Percentiles rank a stretch among this genome's conserved stretches.
Conservation (phyloP, 1,140 invertebrate genomes). For the Aphis craccivora region DNA sequence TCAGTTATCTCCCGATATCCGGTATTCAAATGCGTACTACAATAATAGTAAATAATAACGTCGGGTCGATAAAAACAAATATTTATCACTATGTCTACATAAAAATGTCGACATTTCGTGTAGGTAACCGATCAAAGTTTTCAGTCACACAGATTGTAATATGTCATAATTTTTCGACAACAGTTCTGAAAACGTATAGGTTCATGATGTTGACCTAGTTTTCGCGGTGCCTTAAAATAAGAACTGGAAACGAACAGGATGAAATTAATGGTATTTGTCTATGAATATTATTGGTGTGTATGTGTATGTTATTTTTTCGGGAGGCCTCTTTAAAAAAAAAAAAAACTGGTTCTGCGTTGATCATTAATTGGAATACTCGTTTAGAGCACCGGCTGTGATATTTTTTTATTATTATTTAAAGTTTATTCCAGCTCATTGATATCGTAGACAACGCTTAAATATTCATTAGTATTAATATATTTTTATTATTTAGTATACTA, state of each 20-base stretch:
- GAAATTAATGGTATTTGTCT: slow-evolving; percentile 53
- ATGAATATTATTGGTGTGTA: slow-evolving; percentile 41
- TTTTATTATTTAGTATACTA: not conserved
- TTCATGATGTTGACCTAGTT: slow-evolving; percentile 26
- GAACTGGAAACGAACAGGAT: slow-evolving; percentile 52
- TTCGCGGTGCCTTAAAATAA: not conserved
- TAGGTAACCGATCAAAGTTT: slow-evolving; percentile 13
- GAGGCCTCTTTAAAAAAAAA: slow-evolving; percentile 54
- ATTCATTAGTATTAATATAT: not conserved
- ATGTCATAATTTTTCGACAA: slow-evolving; percentile 33
- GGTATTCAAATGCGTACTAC: slow-evolving; percentile 27
- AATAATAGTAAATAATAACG: slow-evolving; percentile 12
- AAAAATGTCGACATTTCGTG: not conserved
- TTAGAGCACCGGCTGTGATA: slow-evolving; percentile 17
- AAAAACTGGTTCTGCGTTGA: slow-evolving; percentile 55
- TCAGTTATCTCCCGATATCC: slow-evolving; percentile 40
- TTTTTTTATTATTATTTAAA: not conserved
- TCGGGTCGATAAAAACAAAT: slow-evolving; percentile 25
- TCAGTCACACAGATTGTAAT: not conserved
- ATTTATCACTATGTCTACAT: slow-evolving; percentile 11
- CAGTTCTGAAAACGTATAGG: not conserved
- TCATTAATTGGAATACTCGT: slow-evolving; percentile 57
- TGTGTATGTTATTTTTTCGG: slow-evolving; percentile 48
- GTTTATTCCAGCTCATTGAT: not conserved
- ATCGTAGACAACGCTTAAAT: not conserved